Percentiles rank a stretch among this genome's conserved stretches.
These are phyloP conservation scores for Zoanthus sansibaricus DNA, from an alignment of 92 coral and sea anemone genomes.

Conservation along the genomic window DNA sequence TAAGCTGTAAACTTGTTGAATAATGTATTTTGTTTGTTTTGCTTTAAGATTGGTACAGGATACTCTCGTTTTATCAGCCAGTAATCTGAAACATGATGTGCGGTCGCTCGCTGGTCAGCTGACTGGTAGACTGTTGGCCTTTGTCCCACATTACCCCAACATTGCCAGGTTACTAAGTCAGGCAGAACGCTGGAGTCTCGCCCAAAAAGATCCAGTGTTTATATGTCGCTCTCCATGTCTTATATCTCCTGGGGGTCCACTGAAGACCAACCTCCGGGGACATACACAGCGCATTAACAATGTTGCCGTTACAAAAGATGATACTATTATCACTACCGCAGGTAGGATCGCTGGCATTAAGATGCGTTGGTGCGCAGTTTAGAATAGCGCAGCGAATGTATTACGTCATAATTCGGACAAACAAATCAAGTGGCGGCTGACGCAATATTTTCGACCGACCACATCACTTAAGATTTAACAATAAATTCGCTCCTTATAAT, in stretches of 20 bases:
- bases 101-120: conserved; percentile 79
- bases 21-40: not conserved
- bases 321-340: conserved; percentile 73
- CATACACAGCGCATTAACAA: conserved; percentile 83
- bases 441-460: too few species aligned
- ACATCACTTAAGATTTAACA: too few species aligned
- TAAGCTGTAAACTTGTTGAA: too few species aligned
- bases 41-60: conserved; percentile 73
- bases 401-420: too few species aligned
- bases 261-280: conserved; percentile 85
- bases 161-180: conserved; percentile 70
- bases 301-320: conserved; percentile 72
- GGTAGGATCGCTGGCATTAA: conserved; percentile 2
- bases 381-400: not conserved
- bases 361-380: not conserved
- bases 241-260: conserved; percentile 87
- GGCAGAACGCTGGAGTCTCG: conserved; percentile 82
- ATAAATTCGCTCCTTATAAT: too few species aligned
- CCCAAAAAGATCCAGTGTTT: conserved; percentile 68
- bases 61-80: conserved; percentile 75
- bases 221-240: conserved; percentile 81
- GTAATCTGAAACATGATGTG: conserved; percentile 79
- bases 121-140: conserved; percentile 76
- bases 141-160: conserved; percentile 65
- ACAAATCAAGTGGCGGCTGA: too few species aligned